phyloP scores from a whole-genome alignment of 2,113 vertebrate genomes.

The Acinonyx jubatus region DNA sequence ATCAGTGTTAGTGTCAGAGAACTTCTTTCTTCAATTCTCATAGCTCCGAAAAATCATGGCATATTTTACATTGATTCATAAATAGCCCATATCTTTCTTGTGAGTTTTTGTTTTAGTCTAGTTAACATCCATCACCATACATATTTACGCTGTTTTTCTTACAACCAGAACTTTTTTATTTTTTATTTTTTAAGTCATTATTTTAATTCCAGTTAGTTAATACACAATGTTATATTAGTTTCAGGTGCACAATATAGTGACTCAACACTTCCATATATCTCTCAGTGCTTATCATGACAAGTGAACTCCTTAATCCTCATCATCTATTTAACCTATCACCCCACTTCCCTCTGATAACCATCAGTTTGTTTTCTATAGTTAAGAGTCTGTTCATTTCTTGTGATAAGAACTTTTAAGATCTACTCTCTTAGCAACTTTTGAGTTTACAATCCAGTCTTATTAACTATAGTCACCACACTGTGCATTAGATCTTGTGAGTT shows the following conservation, averaged over 20 bases:
- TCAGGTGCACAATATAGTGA: neutral
- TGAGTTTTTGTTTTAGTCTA: neutral
- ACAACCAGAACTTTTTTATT: neutral
- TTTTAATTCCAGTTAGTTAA: neutral
- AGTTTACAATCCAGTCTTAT: neutral
- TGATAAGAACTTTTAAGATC: neutral
- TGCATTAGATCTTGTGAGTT: neutral
- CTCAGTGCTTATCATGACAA: neutral
- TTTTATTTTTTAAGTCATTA: neutral
- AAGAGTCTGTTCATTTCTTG: neutral
- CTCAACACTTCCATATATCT: neutral
- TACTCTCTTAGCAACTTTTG: neutral
- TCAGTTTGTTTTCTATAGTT: neutral
- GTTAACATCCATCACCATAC: neutral
- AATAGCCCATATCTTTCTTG: neutral
- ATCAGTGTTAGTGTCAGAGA: neutral
- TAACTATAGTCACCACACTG: neutral
- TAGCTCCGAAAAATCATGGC: neutral
- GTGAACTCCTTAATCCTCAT: neutral
- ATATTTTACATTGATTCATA: neutral
- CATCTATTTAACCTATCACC: neutral
- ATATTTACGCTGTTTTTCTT: neutral
- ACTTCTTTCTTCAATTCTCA: neutral
- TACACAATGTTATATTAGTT: neutral
- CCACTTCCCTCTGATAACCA: neutral